phyloP scores from a whole-genome alignment of 2,113 vertebrate genomes.

The Tupaia tana region DNA sequence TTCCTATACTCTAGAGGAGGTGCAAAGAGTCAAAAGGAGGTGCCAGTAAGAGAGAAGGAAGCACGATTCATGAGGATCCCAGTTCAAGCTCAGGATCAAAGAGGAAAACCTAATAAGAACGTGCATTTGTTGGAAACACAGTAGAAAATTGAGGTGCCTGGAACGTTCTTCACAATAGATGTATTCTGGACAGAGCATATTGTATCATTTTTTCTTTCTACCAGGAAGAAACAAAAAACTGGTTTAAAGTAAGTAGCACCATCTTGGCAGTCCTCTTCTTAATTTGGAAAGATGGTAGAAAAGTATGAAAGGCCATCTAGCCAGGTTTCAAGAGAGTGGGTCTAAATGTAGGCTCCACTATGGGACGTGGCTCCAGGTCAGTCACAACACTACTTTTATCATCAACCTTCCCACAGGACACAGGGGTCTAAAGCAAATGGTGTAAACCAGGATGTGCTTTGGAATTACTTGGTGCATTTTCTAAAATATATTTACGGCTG shows the following conservation, averaged over 20 bases:
- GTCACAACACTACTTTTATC: background rate
- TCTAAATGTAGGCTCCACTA: background rate
- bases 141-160: background rate
- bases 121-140: background rate
- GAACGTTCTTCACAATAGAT: background rate
- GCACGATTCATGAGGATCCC: background rate
- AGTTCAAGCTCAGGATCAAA: background rate
- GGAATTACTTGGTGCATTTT: background rate
- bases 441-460: background rate
- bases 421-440: background rate
- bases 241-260: constrained; percentile 15
- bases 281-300: background rate
- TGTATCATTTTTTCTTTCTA: constrained; percentile 16
- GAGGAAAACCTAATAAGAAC: background rate
- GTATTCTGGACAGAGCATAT: background rate
- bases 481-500: background rate
- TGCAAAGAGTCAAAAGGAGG: background rate
- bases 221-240: background rate
- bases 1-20: background rate
- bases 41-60: background rate
- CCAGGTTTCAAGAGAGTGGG: background rate
- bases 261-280: background rate
- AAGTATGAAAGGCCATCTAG: background rate
- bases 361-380: background rate
- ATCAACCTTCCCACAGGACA: background rate